A percentile compares a stretch with the other conserved stretches of the same genome.
Conservation (phyloP, 2,888 invertebrate species). For the Ophonus ardosiacus region DNA sequence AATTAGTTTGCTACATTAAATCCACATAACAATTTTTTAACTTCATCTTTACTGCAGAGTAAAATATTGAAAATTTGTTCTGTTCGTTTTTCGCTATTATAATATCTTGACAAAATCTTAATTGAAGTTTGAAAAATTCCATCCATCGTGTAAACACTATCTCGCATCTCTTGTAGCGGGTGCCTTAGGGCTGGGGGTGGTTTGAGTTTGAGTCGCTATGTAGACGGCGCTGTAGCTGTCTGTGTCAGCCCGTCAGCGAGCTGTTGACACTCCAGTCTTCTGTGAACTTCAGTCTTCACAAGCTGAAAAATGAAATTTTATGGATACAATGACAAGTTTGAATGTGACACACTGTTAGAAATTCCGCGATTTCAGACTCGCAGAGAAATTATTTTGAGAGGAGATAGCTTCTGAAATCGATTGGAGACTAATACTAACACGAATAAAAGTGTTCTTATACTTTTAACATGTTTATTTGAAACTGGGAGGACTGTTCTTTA, state of each 20-base stretch:
- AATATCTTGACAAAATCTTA: conserved; percentile 7
- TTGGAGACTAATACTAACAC: too few species aligned
- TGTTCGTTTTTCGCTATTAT: background rate
- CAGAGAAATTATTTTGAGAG: conserved; percentile 7
- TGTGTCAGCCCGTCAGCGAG: background rate
- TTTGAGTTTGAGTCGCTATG: background rate
- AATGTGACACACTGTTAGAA: conserved; percentile 18
- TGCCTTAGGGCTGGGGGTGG: background rate
- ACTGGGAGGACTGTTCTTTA: too few species aligned
- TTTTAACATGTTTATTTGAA: too few species aligned
- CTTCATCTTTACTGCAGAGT: too few species aligned
- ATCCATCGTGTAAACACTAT: conserved; percentile 27
- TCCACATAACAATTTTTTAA: too few species aligned
- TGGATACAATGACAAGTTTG: conserved; percentile 32
- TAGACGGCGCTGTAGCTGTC: background rate
- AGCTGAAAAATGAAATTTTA: conserved; percentile 46
- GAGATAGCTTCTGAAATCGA: too few species aligned
- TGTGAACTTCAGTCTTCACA: conserved; percentile 17
- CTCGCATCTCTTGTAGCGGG: background rate
- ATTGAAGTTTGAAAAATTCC: background rate
- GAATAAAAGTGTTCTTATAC: too few species aligned
- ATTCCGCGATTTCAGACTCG: background rate
- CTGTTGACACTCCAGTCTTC: conserved; percentile 24
- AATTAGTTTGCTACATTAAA: too few species aligned
- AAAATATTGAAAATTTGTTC: too few species aligned